Base-by-base conservation (phyloP, 2,113 vertebrate species). In the Telmatochromis sp. region DNA sequence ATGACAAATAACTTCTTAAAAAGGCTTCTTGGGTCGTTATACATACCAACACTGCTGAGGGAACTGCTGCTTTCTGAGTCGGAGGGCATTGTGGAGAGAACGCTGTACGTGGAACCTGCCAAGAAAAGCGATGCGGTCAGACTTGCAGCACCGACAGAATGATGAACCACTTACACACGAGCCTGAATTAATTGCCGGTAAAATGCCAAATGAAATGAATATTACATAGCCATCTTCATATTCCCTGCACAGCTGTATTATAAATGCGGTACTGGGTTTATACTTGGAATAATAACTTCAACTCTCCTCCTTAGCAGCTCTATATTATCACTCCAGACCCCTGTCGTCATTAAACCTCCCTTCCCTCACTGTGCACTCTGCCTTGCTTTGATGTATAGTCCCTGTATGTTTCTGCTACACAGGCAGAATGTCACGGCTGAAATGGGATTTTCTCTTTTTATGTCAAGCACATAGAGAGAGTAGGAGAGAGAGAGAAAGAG, bases 61-160 rank as follows among this genome's bases (percentile, higher is more conserved):
- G 99, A 99, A 91, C 98, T 98, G 96, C 99, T 99, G 97, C 99
- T 99, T 96, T 99, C 99, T 0, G 99, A 99, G 96, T 99, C 99
- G 4, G 99, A 99, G 31, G 99, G 99, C 99, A 99, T 99, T 90
- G 98, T 99, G 92, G 99, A 99, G 95, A 99, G 96, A 81, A 99
- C 98, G 17, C 99, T 99, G 97, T 99, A 99, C 2, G 98, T 99
- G 80, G 99, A 99, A 33, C 99, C 99, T 99, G 95, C 19, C 78
- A 54, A 65, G 63, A 91, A 26, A 94, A 87, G 68, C 33, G 26
- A 86, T 11, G n/a, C 42, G 60, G 50, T 91, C 37, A 86, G 84
- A 89, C 17, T 50, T n/a, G 28, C 80, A 86, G 81, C 68, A 14
- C 19, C 4, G 47, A 87, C 19, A 75, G 42, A 86, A 33, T 47